Evolutionary conservation across 30 jellyfish, hydroid and myxozoan genomes (phyloP).

Genomic region (Nemopilema nomurai): DNA sequence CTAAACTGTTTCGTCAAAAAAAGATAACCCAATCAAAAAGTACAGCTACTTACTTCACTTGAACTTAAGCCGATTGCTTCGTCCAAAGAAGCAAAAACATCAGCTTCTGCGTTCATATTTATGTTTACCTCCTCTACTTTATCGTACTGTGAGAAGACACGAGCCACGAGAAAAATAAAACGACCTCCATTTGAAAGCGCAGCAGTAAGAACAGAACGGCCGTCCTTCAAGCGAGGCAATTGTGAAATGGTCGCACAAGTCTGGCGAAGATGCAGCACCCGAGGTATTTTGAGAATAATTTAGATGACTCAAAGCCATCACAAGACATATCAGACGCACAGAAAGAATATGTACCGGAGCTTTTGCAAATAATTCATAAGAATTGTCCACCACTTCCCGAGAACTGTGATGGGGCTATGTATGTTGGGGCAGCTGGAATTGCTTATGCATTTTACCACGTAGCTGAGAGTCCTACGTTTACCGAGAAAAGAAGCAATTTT

Average conservation of each 20-base stretch:
- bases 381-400: conserved; percentile 95
- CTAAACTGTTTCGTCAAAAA: no score
- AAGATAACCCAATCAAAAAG: no score
- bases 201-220: conserved; percentile 6
- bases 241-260: not conserved
- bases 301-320: conserved; percentile 76
- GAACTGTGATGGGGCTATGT: conserved; percentile 92
- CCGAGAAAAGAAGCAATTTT: conserved; percentile 79
- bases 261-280: conserved; percentile 83
- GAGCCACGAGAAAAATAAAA: conserved; percentile 19
- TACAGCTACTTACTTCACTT: not conserved
- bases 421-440: conserved; percentile 98
- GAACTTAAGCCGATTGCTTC: conserved; percentile 32
- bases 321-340: conserved; percentile 89
- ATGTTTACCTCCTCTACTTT: not conserved
- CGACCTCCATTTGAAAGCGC: conserved; percentile 4
- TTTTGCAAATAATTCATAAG: conserved; percentile 80
- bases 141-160: not conserved
- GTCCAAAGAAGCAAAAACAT: conserved; percentile 14
- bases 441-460: conserved; percentile 98
- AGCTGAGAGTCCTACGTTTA: conserved; percentile 87
- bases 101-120: not conserved
- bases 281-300: conserved; percentile 83
- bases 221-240: conserved; percentile 13
- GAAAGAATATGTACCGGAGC: conserved; percentile 90